Evolutionary conservation across 1,140 invertebrate genomes (phyloP).

Genomic region (Asobara japonica): DNA sequence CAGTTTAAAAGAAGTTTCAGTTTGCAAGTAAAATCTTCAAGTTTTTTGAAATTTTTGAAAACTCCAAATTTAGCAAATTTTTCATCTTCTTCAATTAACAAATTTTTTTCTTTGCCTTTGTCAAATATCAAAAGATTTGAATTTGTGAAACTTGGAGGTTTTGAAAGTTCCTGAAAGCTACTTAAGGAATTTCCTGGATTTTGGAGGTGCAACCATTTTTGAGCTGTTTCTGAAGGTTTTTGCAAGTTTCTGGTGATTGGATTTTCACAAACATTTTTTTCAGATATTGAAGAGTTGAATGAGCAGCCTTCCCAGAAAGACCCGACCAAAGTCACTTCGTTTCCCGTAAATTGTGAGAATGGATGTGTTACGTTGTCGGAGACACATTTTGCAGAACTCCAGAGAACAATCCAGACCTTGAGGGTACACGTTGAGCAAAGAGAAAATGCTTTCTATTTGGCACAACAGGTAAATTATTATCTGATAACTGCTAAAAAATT

Average conservation of each 20-base stretch:
- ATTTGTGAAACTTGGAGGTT: no score
- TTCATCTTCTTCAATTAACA: no score
- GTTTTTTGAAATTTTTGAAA: no score
- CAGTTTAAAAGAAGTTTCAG: no score
- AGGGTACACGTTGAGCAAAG: slow-evolving; percentile 60
- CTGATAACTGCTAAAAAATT: no score
- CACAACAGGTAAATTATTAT: slow-evolving; percentile 58
- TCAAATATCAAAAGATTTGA: no score
- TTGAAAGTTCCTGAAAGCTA: no score
- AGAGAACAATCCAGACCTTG: slow-evolving; percentile 68
- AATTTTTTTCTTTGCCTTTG: no score
- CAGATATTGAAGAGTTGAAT: slow-evolving; percentile 62
- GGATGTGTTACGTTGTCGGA: slow-evolving; percentile 72
- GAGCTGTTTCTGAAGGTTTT: neutral
- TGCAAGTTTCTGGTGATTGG: slow-evolving; percentile 46
- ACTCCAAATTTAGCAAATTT: no score
- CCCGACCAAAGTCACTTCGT: slow-evolving; percentile 42
- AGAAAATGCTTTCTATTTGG: slow-evolving; percentile 53
- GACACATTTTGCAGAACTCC: slow-evolving; percentile 72
- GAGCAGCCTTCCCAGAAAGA: slow-evolving; percentile 5
- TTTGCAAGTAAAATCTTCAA: no score
- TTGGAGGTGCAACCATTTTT: no score
- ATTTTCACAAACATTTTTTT: slow-evolving; percentile 42
- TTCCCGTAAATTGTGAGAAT: slow-evolving; percentile 68
- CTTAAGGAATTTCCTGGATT: no score